phyloP scores from a whole-genome alignment of 2,888 invertebrate genomes.

The Gasteruption jaculator region DNA sequence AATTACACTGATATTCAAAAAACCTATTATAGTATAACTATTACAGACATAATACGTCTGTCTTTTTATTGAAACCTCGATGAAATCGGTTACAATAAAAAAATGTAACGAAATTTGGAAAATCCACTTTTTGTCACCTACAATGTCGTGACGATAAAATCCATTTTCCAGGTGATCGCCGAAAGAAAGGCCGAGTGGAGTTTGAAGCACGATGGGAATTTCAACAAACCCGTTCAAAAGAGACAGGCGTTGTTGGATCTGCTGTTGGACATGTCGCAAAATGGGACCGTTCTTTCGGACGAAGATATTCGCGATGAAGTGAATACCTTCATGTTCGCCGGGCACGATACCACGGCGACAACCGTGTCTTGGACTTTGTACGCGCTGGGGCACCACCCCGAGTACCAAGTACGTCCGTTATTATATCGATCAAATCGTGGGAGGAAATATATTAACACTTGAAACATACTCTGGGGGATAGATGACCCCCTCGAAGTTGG shows the following conservation, averaged over 20 bases:
- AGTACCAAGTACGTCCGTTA: conserved; percentile 50
- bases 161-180: conserved; percentile 34
- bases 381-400: conserved; percentile 53
- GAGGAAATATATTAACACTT: not conserved
- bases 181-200: conserved; percentile 34
- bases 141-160: too few relatives aligned
- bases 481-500: not conserved
- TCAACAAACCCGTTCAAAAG: conserved; percentile 27
- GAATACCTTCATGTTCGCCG: conserved; percentile 51
- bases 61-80: not conserved
- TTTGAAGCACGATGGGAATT: conserved; percentile 26
- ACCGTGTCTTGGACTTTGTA: conserved; percentile 57
- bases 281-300: conserved; percentile 42
- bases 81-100: not conserved
- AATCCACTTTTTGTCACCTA: not conserved
- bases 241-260: conserved; percentile 56
- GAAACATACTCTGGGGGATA: not conserved
- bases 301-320: conserved; percentile 46
- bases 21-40: not conserved
- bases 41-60: too few relatives aligned
- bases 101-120: not conserved
- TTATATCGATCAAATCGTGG: too few relatives aligned
- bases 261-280: conserved; percentile 52
- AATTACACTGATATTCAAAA: not conserved
- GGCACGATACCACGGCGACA: conserved; percentile 60